Base-by-base conservation (phyloP, 2,797 vertebrate genomes). In the Poeciliopsis gracilis region DNA sequence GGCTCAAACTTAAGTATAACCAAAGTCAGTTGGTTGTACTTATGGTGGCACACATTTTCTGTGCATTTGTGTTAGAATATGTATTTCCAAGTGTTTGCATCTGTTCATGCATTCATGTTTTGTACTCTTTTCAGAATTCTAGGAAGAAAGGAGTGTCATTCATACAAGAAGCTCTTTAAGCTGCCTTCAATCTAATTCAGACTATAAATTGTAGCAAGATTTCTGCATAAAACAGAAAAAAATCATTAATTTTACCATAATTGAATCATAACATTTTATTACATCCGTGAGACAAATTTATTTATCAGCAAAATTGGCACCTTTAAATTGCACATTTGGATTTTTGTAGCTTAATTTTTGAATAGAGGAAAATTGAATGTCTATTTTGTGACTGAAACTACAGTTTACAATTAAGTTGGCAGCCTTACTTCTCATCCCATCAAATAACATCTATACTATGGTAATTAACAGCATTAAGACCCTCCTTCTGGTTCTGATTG, bases 131-230 rank as follows among this genome's bases (percentile, higher is more conserved):
- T 45, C 13, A 71, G 70, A n/a, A 77, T 78, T 51, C 45, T 1
- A 81, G 57, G 53, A 61, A 57, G 28, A 16, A 73, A n/a, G 57
- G 75, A 16, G 15, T 78, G 78, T 81, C 0, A 63, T 4, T 11
- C 8, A 69, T 79, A 72, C n/a, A 72, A 66, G 75, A 51, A 75
- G 53, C 36, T 43, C 41, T 77, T 66, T 82, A 76, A 84, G 63
- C 71, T 25, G 20, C 53, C 59, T 75, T 71, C 81, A 76, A 80
- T 61, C 78, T 70, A 85, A 51, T 51, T 51, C 20, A 23, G 20
- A 51, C 6, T 9, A 3, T 51, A 23, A 51, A 23, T 51, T 23
- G 8, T 51, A 51, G 20, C 8, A 20, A 51, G 49, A 23, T 51
- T 51, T 51, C 18, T 51, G 49, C 20, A 51, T 20, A 23, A 23